phyloP scores from a whole-genome alignment of 2,797 vertebrate genomes.

The Sebastolobus alascanus region DNA sequence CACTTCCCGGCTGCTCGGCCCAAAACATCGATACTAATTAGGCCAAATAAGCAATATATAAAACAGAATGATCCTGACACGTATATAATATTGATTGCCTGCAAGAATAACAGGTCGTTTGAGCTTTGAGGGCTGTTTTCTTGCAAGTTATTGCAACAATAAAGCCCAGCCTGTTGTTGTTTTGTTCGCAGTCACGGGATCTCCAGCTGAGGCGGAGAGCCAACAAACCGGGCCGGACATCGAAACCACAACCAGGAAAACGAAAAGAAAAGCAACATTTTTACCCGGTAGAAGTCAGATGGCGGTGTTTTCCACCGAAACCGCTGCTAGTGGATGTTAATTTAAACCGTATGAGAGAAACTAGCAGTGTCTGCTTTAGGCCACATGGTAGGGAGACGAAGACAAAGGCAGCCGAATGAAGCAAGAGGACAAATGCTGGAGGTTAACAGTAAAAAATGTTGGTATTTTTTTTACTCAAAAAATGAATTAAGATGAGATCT shows the following conservation, averaged over 20 bases:
- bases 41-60: background rate
- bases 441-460: accelerated
- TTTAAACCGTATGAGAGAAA: accelerated
- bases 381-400: background rate
- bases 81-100: accelerated
- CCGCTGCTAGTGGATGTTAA: accelerated
- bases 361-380: background rate
- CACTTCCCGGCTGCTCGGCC: slow-evolving; percentile 11
- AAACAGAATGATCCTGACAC: accelerated
- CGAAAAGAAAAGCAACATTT: slow-evolving; percentile 59
- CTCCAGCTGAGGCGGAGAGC: slow-evolving; percentile 1
- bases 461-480: accelerated
- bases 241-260: slow-evolving; percentile 51
- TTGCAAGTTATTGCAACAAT: background rate
- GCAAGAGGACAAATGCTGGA: accelerated
- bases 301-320: accelerated
- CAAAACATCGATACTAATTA: background rate
- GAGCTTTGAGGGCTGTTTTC: background rate
- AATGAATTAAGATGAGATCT: accelerated
- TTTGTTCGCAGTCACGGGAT: slow-evolving; percentile 73
- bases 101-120: accelerated
- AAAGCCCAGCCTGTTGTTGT: slow-evolving; percentile 30
- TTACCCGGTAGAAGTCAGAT: accelerated
- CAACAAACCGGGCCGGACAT: background rate
- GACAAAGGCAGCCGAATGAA: slow-evolving; percentile 36